These are phyloP conservation scores for Tetragonula clypearis DNA, from an alignment of 1,140 invertebrate species.

Conservation along the genomic window DNA sequence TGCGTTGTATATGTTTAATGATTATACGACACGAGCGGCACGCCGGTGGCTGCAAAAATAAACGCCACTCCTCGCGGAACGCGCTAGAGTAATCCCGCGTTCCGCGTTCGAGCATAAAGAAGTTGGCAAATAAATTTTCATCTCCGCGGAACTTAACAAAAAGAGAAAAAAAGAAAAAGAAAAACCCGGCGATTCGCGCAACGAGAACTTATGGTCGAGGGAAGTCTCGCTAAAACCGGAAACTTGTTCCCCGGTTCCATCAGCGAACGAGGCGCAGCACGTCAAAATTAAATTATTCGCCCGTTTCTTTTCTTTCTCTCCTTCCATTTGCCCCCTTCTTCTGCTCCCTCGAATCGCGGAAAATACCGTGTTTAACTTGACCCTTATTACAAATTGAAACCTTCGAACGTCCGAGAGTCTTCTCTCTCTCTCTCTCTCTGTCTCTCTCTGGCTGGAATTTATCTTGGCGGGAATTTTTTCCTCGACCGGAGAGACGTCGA, in stretches of 20 bases:
- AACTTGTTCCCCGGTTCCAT: constrained; percentile 5
- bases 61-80: background rate
- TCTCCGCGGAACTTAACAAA: background rate
- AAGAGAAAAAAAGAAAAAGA: background rate
- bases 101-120: background rate
- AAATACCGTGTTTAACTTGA: background rate
- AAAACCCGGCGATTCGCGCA: background rate
- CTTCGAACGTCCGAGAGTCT: too few species aligned
- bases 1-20: background rate
- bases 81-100: background rate
- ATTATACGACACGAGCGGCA: background rate
- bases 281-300: constrained; percentile 22
- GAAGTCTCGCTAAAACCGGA: background rate
- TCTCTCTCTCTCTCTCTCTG: background rate
- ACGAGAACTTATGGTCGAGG: background rate
- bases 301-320: background rate
- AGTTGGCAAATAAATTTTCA: constrained; percentile 20
- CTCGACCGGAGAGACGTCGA: too few species aligned
- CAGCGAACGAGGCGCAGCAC: background rate
- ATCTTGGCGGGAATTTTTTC: background rate
- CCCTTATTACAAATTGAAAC: background rate
- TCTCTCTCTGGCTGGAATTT: background rate
- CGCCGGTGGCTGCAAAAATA: background rate
- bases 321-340: too few species aligned
- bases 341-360: too few species aligned